Evolutionary conservation across 2,113 vertebrate species (phyloP).

Genomic region (Melanostigma gelatinosum): DNA sequence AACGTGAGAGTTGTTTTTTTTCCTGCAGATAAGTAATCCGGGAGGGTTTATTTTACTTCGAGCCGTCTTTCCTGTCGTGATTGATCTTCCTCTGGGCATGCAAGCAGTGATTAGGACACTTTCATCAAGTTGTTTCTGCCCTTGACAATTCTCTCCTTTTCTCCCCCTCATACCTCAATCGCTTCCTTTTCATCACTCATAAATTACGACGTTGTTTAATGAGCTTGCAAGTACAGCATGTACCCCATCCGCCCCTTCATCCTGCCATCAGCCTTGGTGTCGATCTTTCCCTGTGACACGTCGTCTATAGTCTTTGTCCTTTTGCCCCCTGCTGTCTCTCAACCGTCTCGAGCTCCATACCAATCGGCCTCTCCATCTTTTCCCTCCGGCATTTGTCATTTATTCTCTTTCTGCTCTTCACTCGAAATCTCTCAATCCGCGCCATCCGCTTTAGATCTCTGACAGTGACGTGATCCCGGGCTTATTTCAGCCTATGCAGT

Average conservation of each 20-base stretch:
- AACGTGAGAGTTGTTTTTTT: background rate
- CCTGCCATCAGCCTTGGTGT: constrained; percentile 22
- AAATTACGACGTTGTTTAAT: constrained; percentile 64
- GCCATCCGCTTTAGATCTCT: constrained; percentile 20
- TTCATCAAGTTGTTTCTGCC: constrained; percentile 61
- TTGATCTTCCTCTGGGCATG: constrained; percentile 52
- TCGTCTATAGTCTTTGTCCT: constrained; percentile 48
- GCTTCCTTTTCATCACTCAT: constrained; percentile 42
- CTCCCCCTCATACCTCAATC: constrained; percentile 25
- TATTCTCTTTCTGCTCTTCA: constrained; percentile 33
- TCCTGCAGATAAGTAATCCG: constrained; percentile 21
- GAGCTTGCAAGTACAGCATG: constrained; percentile 56
- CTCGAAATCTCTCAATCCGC: constrained; percentile 34
- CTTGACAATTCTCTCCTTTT: constrained; percentile 50
- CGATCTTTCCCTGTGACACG: constrained; percentile 22
- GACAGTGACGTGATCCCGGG: constrained; percentile 19
- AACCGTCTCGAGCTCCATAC: background rate
- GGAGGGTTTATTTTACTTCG: constrained; percentile 16
- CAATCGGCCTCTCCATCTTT: constrained; percentile 30
- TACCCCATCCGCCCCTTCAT: constrained; percentile 37
- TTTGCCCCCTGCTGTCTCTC: constrained; percentile 48
- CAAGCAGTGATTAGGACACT: constrained; percentile 60
- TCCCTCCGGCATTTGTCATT: constrained; percentile 36
- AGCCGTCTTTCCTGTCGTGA: constrained; percentile 49
- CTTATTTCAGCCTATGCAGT: background rate